These are phyloP conservation scores for Saimiri boliviensis DNA, from an alignment of 2,113 vertebrate species.

Conservation along the genomic window DNA sequence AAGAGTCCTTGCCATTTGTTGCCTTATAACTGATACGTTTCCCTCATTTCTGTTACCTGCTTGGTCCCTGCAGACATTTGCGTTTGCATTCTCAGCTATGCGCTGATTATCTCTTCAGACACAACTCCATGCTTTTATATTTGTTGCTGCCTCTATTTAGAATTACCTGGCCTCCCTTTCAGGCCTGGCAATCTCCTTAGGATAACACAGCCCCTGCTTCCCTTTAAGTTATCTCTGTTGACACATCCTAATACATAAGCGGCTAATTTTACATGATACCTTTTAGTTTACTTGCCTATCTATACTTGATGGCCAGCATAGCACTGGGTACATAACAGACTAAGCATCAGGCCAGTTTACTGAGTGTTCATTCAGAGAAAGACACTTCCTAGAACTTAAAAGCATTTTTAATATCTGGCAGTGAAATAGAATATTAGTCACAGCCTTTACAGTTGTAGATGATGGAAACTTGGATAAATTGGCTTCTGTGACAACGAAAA, in stretches of 20 bases:
- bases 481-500: not conserved
- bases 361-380: not conserved
- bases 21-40: not conserved
- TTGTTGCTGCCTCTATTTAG: not conserved
- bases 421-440: not conserved
- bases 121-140: not conserved
- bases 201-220: not conserved
- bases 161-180: not conserved
- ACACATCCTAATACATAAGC: not conserved
- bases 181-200: not conserved
- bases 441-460: not conserved
- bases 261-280: not conserved
- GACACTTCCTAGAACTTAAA: not conserved
- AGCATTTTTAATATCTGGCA: not conserved
- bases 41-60: not conserved
- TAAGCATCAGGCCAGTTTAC: not conserved
- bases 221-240: not conserved
- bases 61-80: not conserved
- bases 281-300: not conserved
- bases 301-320: not conserved
- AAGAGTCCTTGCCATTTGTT: not conserved
- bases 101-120: not conserved
- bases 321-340: not conserved
- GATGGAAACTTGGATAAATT: not conserved
- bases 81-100: not conserved